Conservation (phyloP, 2,888 invertebrate genomes). For the Andrena bucephala region DNA sequence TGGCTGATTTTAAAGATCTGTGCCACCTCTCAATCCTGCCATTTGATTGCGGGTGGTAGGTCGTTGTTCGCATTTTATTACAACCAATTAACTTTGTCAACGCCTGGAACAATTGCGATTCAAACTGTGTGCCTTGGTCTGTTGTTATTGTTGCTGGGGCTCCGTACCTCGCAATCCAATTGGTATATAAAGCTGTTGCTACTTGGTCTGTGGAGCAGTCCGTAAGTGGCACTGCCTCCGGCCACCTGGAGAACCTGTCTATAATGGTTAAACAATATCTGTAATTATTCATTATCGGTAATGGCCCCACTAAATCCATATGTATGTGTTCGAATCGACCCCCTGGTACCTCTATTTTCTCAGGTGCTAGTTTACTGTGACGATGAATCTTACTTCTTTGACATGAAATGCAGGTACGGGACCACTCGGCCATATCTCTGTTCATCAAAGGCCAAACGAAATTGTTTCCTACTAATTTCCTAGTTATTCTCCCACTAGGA, state of each 20-base stretch:
- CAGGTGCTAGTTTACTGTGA: constrained; percentile 9
- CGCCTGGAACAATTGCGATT: constrained; percentile 75
- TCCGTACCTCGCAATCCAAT: constrained; percentile 62
- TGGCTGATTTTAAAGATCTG: constrained; percentile 66
- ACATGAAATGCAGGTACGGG: constrained; percentile 6
- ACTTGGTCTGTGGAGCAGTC: constrained; percentile 1
- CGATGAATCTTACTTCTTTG: constrained; percentile 28
- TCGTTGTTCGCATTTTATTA: constrained; percentile 44
- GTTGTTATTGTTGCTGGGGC: constrained; percentile 61
- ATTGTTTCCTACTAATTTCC: constrained; percentile 13
- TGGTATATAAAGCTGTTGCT: constrained; percentile 20
- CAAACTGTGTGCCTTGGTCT: constrained; percentile 81
- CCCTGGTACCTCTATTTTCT: constrained; percentile 7
- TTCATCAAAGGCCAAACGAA: constrained; percentile 42
- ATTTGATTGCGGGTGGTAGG: constrained; percentile 70
- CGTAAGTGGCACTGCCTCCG: constrained; percentile 2
- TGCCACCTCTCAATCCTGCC: constrained; percentile 73
- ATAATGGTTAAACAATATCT: constrained; percentile 9
- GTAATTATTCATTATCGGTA: not conserved
- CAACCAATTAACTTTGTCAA: constrained; percentile 49
- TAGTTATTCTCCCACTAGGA: constrained; percentile 25
- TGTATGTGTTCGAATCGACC: constrained; percentile 31
- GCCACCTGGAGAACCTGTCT: constrained; percentile 24
- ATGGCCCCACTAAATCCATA: constrained; percentile 10
- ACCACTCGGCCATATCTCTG: constrained; percentile 23